Conservation (phyloP, 2,888 invertebrate genomes). For the Listrodromus nycthemerus region DNA sequence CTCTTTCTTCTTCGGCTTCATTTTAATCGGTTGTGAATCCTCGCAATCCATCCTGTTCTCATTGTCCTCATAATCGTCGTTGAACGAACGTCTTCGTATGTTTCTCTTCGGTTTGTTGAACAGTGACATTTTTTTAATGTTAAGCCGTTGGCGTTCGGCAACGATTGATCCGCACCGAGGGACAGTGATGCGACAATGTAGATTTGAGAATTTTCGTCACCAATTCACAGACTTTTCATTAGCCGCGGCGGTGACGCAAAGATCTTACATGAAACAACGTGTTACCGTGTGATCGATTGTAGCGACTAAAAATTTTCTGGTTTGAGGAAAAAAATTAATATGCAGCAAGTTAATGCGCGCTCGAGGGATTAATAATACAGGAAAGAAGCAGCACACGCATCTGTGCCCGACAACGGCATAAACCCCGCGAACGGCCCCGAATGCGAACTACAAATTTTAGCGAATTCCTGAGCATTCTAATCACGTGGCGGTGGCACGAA, state of each 20-base stretch:
- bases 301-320: neutral
- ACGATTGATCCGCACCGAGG: neutral
- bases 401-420: neutral
- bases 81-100: conserved; percentile 91
- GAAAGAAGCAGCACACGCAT: neutral
- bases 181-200: neutral
- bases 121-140: conserved; percentile 88
- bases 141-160: neutral
- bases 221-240: neutral
- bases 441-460: neutral
- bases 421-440: neutral
- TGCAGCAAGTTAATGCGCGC: neutral
- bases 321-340: neutral
- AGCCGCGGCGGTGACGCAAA: neutral
- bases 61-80: conserved; percentile 88
- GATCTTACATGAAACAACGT: neutral
- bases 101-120: conserved; percentile 95
- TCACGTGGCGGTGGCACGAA: neutral
- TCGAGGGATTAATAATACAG: neutral
- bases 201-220: neutral
- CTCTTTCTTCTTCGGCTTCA: conserved; percentile 85
- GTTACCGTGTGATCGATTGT: neutral
- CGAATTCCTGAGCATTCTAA: neutral
- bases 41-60: conserved; percentile 87
- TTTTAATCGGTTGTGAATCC: conserved; percentile 83